These are phyloP conservation scores for Euphydryas editha DNA, from an alignment of 2,888 invertebrate species.

Conservation along the genomic window DNA sequence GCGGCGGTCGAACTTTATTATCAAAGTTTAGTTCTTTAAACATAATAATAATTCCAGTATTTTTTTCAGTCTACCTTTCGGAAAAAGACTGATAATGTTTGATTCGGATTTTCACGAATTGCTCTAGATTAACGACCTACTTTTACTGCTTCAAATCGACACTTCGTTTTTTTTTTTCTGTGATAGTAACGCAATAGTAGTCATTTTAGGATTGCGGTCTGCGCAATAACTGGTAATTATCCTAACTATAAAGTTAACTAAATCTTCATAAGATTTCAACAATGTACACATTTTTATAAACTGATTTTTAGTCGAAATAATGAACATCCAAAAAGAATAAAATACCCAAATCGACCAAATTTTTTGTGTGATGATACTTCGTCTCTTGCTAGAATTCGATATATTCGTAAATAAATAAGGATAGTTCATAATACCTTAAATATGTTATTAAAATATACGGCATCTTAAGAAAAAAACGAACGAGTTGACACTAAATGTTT, in stretches of 20 bases:
- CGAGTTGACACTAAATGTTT: too few species aligned
- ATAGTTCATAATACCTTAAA: too few species aligned
- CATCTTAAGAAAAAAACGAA: too few species aligned
- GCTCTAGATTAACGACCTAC: constrained; percentile 29
- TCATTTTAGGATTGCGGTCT: constrained; percentile 34
- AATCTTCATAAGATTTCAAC: constrained; percentile 13
- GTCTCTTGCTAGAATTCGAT: too few species aligned
- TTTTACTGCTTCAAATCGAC: constrained; percentile 29
- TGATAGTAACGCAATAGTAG: constrained; percentile 33
- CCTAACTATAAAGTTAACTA: constrained; percentile 12
- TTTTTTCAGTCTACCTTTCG: background rate
- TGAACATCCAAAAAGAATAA: background rate
- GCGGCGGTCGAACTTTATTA: too few species aligned
- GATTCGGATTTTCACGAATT: constrained; percentile 23
- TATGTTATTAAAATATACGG: too few species aligned
- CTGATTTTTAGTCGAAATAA: background rate
- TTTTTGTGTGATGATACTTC: too few species aligned
- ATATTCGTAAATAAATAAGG: too few species aligned
- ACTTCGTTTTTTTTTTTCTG: constrained; percentile 32
- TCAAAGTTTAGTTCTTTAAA: too few species aligned
- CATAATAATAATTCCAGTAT: background rate
- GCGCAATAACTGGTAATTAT: constrained; percentile 29
- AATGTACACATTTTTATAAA: background rate
- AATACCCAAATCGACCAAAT: too few species aligned
- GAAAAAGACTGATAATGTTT: background rate